These are phyloP conservation scores for Hydrophis major DNA, from an alignment of 2,797 vertebrate species.

Conservation along the genomic window DNA sequence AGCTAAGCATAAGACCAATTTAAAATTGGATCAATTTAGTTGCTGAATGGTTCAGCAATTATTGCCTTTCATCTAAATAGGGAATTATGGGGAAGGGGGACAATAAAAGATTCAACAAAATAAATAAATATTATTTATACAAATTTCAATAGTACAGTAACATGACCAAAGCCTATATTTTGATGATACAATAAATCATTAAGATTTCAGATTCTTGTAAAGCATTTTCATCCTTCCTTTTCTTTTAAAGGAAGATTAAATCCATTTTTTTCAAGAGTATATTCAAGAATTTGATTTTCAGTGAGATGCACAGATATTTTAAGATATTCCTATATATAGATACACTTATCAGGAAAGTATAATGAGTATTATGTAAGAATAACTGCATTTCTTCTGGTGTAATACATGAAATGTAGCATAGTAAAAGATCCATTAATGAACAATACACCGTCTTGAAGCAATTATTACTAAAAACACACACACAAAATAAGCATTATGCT, in stretches of 20 bases:
- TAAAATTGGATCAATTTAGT: neutral
- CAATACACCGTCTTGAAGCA: conserved; percentile 32
- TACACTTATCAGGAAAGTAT: neutral
- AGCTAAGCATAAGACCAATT: neutral
- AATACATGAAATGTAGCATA: neutral
- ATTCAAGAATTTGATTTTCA: neutral
- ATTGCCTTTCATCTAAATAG: neutral
- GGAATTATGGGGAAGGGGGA: conserved; percentile 1
- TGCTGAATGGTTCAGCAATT: neutral
- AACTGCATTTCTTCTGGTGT: neutral
- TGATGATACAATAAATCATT: conserved; percentile 28
- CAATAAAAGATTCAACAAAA: neutral
- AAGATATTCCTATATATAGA: neutral
- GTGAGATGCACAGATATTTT: neutral
- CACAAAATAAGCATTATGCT: conserved; percentile 67
- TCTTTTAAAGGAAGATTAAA: neutral
- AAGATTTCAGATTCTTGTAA: neutral
- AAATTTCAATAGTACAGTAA: conserved; percentile 1
- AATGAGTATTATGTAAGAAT: neutral
- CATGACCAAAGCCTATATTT: conserved; percentile 14
- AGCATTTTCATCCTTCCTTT: neutral
- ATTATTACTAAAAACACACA: conserved; percentile 61
- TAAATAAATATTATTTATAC: neutral
- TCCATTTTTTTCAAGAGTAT: neutral
- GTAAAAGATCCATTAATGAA: conserved; percentile 37